Evolutionary conservation across 1,140 invertebrate genomes (phyloP).

Genomic region (Nephila pilipes): DNA sequence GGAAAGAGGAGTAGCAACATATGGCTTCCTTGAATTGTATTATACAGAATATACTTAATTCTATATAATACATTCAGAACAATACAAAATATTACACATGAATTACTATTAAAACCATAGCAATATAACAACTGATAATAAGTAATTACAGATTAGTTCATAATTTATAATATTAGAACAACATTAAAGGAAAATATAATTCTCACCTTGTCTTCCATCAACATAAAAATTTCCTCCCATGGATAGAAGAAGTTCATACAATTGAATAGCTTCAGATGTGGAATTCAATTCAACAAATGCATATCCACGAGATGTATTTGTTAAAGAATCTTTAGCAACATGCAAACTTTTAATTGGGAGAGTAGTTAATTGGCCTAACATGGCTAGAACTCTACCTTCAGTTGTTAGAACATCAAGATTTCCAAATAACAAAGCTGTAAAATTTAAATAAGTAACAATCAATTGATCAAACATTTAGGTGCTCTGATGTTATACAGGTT

Average conservation of each 20-base stretch:
- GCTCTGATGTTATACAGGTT: too few species aligned
- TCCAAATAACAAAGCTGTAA: conserved; percentile 87
- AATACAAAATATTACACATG: too few species aligned
- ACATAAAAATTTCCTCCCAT: conserved; percentile 77
- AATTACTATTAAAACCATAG: too few species aligned
- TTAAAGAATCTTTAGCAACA: conserved; percentile 89
- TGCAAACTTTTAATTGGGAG: conserved; percentile 89
- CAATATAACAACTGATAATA: too few species aligned
- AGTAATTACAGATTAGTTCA: too few species aligned
- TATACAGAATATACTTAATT: too few species aligned
- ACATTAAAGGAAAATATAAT: not conserved
- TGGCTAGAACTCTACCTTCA: conserved; percentile 90
- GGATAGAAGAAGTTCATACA: conserved; percentile 86
- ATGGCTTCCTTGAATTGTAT: too few species aligned
- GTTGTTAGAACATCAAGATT: conserved; percentile 92
- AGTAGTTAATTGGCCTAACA: conserved; percentile 84
- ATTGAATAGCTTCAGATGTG: conserved; percentile 85
- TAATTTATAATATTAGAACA: too few species aligned
- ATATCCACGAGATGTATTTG: conserved; percentile 90
- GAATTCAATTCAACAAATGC: conserved; percentile 91
- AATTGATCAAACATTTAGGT: not conserved
- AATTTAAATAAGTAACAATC: not conserved
- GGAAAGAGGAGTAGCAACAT: too few species aligned
- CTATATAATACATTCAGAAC: too few species aligned
- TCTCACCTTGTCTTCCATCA: conserved; percentile 76